These are phyloP conservation scores for Unio delphinus DNA, from an alignment of 2,888 invertebrate species.

Conservation along the genomic window DNA sequence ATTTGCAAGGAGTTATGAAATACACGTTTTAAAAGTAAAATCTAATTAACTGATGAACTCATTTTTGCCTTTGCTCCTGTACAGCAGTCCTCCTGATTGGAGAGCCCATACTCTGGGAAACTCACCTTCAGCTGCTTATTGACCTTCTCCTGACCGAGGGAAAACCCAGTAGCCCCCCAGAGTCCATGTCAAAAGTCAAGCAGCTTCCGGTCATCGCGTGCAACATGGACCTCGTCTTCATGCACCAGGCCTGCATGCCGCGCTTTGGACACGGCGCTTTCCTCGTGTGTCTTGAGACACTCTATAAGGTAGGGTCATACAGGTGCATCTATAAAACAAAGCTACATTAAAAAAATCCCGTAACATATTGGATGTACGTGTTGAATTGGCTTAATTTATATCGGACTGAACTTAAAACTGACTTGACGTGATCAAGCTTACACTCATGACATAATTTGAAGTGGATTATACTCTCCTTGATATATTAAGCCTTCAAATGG, in stretches of 20 bases:
- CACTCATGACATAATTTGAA: no score
- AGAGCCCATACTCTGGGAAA: conserved; percentile 68
- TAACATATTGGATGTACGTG: no score
- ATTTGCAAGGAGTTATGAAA: no score
- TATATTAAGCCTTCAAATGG: no score
- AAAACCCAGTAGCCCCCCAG: conserved; percentile 51
- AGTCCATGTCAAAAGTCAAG: conserved; percentile 30
- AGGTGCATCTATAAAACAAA: no score
- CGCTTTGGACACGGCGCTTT: conserved; percentile 70
- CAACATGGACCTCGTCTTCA: conserved; percentile 70
- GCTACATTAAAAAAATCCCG: no score
- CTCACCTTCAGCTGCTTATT: conserved; percentile 66
- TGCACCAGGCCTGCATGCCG: conserved; percentile 68
- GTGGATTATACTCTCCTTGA: no score
- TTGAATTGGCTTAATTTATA: no score
- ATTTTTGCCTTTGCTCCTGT: neutral
- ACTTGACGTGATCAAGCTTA: no score
- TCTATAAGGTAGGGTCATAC: conserved; percentile 57
- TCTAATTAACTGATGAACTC: no score
- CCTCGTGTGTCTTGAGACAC: conserved; percentile 65
- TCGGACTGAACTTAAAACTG: no score
- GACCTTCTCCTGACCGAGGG: conserved; percentile 68
- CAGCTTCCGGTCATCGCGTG: conserved; percentile 69
- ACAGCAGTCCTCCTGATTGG: conserved; percentile 66
- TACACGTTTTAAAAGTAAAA: no score